phyloP scores from a whole-genome alignment of 2,113 vertebrate species.

The Pao palembangensis region DNA sequence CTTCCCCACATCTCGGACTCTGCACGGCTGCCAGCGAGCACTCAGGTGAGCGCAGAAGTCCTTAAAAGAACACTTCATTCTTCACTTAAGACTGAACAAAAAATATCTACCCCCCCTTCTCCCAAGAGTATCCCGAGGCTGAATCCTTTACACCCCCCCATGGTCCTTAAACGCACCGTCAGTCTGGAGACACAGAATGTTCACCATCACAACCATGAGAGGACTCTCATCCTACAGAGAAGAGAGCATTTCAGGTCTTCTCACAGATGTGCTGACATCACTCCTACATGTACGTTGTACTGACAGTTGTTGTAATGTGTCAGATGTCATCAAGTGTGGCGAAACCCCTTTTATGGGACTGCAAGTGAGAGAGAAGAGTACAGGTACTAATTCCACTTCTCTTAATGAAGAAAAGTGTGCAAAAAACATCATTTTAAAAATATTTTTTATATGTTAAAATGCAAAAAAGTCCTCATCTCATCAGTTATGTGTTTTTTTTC shows the following conservation, averaged over 20 bases:
- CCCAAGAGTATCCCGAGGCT: constrained; percentile 59
- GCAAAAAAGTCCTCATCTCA: neutral
- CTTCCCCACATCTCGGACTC: constrained; percentile 61
- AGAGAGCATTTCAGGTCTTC: constrained; percentile 66
- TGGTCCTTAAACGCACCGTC: constrained; percentile 60
- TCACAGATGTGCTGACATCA: neutral
- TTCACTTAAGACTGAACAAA: neutral
- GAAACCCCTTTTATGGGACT: constrained; percentile 72
- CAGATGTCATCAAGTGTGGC: constrained; percentile 71
- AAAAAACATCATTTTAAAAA: no score
- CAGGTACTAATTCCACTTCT: constrained; percentile 46
- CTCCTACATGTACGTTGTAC: neutral
- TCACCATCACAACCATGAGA: constrained; percentile 74
- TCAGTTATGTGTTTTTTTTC: neutral
- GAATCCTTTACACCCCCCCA: constrained; percentile 68
- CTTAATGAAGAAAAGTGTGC: no score
- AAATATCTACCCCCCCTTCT: neutral
- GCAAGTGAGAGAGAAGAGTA: constrained; percentile 70
- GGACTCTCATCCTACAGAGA: constrained; percentile 67
- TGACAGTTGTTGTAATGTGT: constrained; percentile 13
- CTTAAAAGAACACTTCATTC: neutral
- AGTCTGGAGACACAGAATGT: constrained; percentile 68
- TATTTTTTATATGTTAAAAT: no score
- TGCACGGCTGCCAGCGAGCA: constrained; percentile 29
- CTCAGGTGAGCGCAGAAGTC: constrained; percentile 50